A percentile compares a stretch with the other conserved stretches of the same genome.
These are phyloP conservation scores for Heterodera carotae DNA, from an alignment of 1,140 invertebrate genomes.

Conservation along the genomic window DNA sequence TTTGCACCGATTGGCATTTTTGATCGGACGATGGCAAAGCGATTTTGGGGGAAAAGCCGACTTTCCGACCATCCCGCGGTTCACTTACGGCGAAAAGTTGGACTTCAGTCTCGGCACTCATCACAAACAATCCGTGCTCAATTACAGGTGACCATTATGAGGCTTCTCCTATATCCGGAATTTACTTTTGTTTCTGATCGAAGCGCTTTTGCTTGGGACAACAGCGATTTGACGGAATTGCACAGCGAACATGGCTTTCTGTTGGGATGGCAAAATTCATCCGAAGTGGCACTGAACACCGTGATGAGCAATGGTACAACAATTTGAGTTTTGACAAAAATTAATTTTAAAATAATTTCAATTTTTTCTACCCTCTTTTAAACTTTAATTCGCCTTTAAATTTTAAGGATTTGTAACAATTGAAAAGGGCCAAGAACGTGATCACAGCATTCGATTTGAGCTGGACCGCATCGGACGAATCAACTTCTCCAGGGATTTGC, in stretches of 20 bases:
- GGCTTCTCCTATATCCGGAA: not conserved
- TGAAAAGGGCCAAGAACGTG: conserved; percentile 54
- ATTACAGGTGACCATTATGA: conserved; percentile 56
- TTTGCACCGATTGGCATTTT: conserved; percentile 55
- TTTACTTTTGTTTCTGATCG: not conserved
- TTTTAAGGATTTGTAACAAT: conserved; percentile 58
- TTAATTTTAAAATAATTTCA: not conserved
- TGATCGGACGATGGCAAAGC: conserved; percentile 59
- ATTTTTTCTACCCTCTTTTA: conserved; percentile 23
- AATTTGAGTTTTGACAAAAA: conserved; percentile 18
- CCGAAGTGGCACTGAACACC: conserved; percentile 58
- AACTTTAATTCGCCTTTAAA: not conserved
- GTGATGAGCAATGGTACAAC: conserved; percentile 63
- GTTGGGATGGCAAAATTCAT: conserved; percentile 44
- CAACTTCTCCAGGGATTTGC: conserved; percentile 64
- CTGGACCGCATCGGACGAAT: conserved; percentile 60
- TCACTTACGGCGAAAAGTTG: conserved; percentile 62
- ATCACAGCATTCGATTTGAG: conserved; percentile 55
- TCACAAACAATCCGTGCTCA: conserved; percentile 51
- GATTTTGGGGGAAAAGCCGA: conserved; percentile 65
- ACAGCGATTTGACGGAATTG: conserved; percentile 60
- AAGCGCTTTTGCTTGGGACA: conserved; percentile 65
- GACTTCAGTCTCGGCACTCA: conserved; percentile 45
- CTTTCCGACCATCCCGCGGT: conserved; percentile 61
- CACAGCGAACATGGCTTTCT: conserved; percentile 63